phyloP scores from a whole-genome alignment of 2,888 invertebrate species.

The Cantharis lateralis region DNA sequence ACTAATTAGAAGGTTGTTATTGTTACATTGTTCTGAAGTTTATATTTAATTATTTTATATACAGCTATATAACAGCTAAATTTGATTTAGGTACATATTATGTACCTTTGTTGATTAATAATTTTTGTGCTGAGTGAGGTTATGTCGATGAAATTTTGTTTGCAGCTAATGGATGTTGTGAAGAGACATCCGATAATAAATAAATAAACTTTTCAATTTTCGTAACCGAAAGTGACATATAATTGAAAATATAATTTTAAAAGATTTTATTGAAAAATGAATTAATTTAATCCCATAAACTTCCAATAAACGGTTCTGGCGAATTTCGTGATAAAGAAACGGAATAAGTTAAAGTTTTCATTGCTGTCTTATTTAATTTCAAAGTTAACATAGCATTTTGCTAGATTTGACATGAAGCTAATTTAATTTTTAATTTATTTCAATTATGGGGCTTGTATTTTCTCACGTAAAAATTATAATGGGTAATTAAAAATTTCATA shows the following conservation, averaged over 20 bases:
- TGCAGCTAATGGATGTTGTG: too few species aligned
- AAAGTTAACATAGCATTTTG: neutral
- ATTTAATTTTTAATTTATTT: neutral
- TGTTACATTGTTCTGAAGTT: neutral
- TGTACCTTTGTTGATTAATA: too few species aligned
- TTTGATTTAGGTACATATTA: too few species aligned
- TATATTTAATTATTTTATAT: neutral
- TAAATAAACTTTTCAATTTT: too few species aligned
- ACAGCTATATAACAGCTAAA: neutral
- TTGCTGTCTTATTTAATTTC: neutral
- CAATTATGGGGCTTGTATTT: neutral
- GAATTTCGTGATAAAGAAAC: neutral
- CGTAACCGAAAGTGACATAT: too few species aligned
- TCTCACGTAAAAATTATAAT: neutral
- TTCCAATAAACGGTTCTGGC: neutral
- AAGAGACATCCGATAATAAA: too few species aligned
- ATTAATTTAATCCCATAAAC: neutral
- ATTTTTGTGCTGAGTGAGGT: too few species aligned
- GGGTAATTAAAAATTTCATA: neutral
- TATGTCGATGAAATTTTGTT: too few species aligned
- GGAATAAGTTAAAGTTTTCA: neutral
- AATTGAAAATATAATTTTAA: too few species aligned
- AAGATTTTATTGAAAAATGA: too few species aligned
- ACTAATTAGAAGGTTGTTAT: neutral
- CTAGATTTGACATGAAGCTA: neutral